Evolutionary conservation across 2,888 invertebrate genomes (phyloP).

Genomic region (Drosophila melanosoma): DNA sequence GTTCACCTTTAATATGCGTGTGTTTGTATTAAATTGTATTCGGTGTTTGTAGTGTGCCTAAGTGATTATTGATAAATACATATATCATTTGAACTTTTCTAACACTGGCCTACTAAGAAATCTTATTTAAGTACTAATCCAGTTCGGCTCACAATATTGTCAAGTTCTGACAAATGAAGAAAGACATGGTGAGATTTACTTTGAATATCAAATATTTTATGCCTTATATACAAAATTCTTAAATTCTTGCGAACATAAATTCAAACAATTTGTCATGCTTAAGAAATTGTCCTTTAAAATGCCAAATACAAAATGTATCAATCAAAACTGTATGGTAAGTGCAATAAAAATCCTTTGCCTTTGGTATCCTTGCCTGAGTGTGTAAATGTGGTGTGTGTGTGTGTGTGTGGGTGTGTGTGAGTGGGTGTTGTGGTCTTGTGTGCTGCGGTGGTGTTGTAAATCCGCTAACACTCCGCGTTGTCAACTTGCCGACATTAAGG

Average conservation of each 20-base stretch:
- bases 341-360: conserved; percentile 64
- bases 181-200: neutral
- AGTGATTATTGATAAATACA: neutral
- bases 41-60: neutral
- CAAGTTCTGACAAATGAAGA: neutral
- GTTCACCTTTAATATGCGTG: neutral
- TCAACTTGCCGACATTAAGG: conserved; percentile 79
- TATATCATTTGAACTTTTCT: neutral
- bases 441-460: conserved; percentile 51
- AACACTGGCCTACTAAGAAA: neutral
- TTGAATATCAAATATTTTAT: neutral
- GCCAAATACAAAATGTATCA: conserved; percentile 70
- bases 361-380: conserved; percentile 16
- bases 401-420: conserved; percentile 1
- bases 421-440: conserved; percentile 29
- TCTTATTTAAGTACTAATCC: neutral
- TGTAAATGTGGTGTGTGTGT: conserved; percentile 6
- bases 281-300: conserved; percentile 54
- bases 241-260: conserved; percentile 17
- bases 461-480: conserved; percentile 78
- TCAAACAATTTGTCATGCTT: conserved; percentile 67
- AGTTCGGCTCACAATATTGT: neutral
- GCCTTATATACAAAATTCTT: neutral
- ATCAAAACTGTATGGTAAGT: conserved; percentile 65
- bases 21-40: neutral